These are phyloP conservation scores for Mus pahari DNA, from an alignment of 2,113 vertebrate species.

Conservation along the genomic window DNA sequence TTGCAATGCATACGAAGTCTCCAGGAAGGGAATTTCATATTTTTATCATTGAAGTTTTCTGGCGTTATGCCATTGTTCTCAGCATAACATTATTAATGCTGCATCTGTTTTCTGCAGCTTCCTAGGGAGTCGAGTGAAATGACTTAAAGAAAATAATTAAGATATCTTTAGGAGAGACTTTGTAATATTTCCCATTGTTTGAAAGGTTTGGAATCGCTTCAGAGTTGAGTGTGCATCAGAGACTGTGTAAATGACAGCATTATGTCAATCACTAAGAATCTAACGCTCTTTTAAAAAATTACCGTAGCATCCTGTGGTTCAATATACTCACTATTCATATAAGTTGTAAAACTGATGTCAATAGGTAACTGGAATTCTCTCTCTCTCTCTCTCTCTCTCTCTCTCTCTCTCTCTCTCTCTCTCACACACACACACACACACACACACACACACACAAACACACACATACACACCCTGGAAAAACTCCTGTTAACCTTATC, in stretches of 20 bases:
- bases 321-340: background rate
- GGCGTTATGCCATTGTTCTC: slow-evolving; percentile 64
- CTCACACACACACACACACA: too few species aligned
- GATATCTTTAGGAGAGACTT: slow-evolving; percentile 49
- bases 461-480: too few species aligned
- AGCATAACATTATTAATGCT: slow-evolving; percentile 73
- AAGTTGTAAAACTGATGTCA: background rate
- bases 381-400: too few species aligned
- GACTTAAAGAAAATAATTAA: slow-evolving; percentile 66
- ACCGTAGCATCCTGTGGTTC: background rate
- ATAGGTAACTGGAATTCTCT: background rate
- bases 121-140: slow-evolving; percentile 51
- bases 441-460: too few species aligned
- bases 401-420: too few species aligned
- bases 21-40: slow-evolving; percentile 74
- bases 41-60: slow-evolving; percentile 77
- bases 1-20: slow-evolving; percentile 66
- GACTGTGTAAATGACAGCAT: background rate
- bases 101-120: slow-evolving; percentile 59
- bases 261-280: slow-evolving; percentile 1
- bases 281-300: background rate
- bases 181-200: slow-evolving; percentile 48
- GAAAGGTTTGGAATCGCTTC: slow-evolving; percentile 57
- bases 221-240: slow-evolving; percentile 32
- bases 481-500: too few species aligned